A percentile compares a stretch with the other conserved stretches of the same genome.
These are phyloP conservation scores for Baronia brevicornis DNA, from an alignment of 2,888 invertebrate genomes.

Conservation along the genomic window DNA sequence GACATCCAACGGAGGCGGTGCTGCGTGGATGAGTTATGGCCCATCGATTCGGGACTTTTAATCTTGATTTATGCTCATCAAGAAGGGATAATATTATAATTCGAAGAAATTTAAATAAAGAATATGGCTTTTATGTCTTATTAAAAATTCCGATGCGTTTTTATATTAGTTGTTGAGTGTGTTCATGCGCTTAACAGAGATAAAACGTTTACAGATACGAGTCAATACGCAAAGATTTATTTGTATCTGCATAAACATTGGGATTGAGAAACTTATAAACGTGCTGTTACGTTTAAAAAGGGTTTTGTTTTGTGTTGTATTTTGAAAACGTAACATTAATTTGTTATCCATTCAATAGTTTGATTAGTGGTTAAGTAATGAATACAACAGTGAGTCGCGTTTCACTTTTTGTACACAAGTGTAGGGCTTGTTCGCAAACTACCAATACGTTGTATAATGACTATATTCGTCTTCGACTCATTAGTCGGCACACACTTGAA, in stretches of 20 bases:
- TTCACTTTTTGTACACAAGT: constrained; percentile 5
- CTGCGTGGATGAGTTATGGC: constrained; percentile 7
- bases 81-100: background rate
- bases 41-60: constrained; percentile 7
- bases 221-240: constrained; percentile 9
- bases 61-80: constrained; percentile 2
- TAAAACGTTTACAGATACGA: constrained; percentile 8
- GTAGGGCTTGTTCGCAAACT: no score
- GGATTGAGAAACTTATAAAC: constrained; percentile 7
- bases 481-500: no score
- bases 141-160: constrained; percentile 1
- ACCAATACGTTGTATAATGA: no score
- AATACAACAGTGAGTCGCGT: background rate
- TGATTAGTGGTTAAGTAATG: constrained; percentile 7
- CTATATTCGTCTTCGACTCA: no score
- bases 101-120: background rate
- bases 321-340: constrained; percentile 12
- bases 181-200: background rate
- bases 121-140: background rate
- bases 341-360: constrained; percentile 7
- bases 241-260: constrained; percentile 7
- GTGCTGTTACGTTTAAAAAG: constrained; percentile 8
- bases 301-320: constrained; percentile 8
- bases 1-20: constrained; percentile 6
- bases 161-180: background rate